Evolutionary conservation across 2,113 vertebrate species (phyloP).

Genomic region (Ciconia stormi): DNA sequence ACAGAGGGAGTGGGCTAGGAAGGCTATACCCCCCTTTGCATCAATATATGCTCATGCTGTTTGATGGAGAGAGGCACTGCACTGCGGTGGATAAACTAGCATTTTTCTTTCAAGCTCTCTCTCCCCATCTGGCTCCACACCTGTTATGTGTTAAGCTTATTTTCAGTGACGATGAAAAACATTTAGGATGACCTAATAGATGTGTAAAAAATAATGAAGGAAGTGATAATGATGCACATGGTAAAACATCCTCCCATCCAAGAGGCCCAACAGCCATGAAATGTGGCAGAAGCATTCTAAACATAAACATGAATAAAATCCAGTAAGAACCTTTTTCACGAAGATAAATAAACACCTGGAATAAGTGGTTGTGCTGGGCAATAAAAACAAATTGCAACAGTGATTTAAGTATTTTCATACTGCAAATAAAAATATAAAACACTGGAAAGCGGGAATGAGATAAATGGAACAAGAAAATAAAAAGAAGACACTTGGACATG

Average conservation of each 20-base stretch:
- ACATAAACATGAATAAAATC: background rate
- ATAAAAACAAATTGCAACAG: background rate
- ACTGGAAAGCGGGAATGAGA: background rate
- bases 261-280: background rate
- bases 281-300: slow-evolving; percentile 2
- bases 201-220: slow-evolving; percentile 45
- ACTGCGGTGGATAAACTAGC: background rate
- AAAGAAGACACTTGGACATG: background rate
- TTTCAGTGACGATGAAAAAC: slow-evolving; percentile 31
- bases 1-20: background rate
- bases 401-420: background rate
- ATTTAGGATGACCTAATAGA: slow-evolving; percentile 46
- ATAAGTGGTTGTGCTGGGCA: background rate
- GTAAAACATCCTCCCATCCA: slow-evolving; percentile 11
- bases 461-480: background rate
- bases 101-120: background rate
- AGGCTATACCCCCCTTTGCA: background rate
- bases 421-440: background rate
- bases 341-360: background rate
- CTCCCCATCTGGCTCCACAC: slow-evolving; percentile 21
- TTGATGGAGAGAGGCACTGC: background rate
- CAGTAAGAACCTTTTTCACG: background rate
- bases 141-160: slow-evolving; percentile 27
- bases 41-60: background rate
- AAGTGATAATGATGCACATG: slow-evolving; percentile 46